Evolutionary conservation across 1,140 invertebrate species (phyloP), one percentile per base, ranked within the genome.

Genomic region (Bombyx mandarina): DNA sequence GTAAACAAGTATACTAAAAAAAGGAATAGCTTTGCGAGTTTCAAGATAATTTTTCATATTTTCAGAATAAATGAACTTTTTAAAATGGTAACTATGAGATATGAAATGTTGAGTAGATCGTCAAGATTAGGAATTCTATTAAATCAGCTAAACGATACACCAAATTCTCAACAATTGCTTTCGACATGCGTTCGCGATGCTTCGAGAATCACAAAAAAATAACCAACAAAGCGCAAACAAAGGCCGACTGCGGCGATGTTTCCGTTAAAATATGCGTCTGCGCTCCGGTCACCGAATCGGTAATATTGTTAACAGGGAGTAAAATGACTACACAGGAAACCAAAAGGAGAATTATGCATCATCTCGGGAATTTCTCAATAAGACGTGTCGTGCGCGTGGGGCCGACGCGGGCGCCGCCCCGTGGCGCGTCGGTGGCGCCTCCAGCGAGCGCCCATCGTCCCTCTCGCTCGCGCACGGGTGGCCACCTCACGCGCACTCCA

Each of bases 301-400:
- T 84, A 82, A 86, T 86, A 79, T 81, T 81, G 80, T 86, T 84
- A 86, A 86, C 80, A 79, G 73, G 82, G 76, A 82, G 75, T 84
- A 73, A 80, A 79, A 81, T 77, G 77, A 81, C 77, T 68, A 81
- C 75, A 79, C 67, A 66, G 74, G 75, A 75, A 82, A 79, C 68
- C 75, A 84, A 84, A 84, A 86, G 63, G 73, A 84, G 75, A 77
- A 82, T 81, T 81, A 80, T 82, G 73, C 79, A 75, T 78, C 79
- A 81, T 81, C 74, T 83, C 66, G 80, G 67, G 82, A 86, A 86
- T 86, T 86, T 86, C 82, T 86, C 82, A 86, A 86, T 86, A 86
- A 86, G 77, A 70, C 62, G 74, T 73, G 74, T 60, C 50, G 69
- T 65, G 76, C 73, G 73, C 73, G 81, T 82, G 80, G 79, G 80